phyloP scores from a whole-genome alignment of 2,888 invertebrate genomes.

The Melanargia galathea region DNA sequence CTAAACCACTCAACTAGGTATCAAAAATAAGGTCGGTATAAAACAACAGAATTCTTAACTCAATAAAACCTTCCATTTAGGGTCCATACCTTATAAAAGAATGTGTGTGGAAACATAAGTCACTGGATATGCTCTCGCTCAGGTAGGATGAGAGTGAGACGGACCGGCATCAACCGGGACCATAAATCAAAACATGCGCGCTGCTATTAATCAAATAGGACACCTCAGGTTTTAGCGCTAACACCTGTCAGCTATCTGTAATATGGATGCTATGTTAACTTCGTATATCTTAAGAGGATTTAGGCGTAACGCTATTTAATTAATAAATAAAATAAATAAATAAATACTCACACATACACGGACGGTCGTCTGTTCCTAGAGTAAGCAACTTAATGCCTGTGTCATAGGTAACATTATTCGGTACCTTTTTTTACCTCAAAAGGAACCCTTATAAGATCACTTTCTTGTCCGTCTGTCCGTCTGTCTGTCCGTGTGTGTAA shows the following conservation, averaged over 20 bases:
- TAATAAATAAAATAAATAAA: too few species aligned
- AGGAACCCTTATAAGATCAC: too few species aligned
- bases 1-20: background rate
- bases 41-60: conserved; percentile 5
- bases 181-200: conserved; percentile 77
- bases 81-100: conserved; percentile 11
- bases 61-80: conserved; percentile 12
- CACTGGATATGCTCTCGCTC: conserved; percentile 29
- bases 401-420: too few species aligned
- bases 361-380: too few species aligned
- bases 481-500: too few species aligned
- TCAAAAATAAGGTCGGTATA: background rate
- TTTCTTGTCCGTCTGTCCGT: too few species aligned
- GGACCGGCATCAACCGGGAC: conserved; percentile 47
- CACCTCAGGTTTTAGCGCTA: conserved; percentile 44
- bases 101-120: conserved; percentile 42
- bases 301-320: background rate
- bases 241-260: conserved; percentile 44
- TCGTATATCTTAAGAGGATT: conserved; percentile 19
- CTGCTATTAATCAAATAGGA: conserved; percentile 73
- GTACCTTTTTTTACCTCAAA: too few species aligned
- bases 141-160: conserved; percentile 49
- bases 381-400: too few species aligned
- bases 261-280: conserved; percentile 35
- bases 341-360: too few species aligned